A percentile compares a stretch with the other conserved stretches of the same genome.
Evolutionary conservation across 1,140 invertebrate genomes (phyloP).

Genomic region (Aphidius gifuensis): DNA sequence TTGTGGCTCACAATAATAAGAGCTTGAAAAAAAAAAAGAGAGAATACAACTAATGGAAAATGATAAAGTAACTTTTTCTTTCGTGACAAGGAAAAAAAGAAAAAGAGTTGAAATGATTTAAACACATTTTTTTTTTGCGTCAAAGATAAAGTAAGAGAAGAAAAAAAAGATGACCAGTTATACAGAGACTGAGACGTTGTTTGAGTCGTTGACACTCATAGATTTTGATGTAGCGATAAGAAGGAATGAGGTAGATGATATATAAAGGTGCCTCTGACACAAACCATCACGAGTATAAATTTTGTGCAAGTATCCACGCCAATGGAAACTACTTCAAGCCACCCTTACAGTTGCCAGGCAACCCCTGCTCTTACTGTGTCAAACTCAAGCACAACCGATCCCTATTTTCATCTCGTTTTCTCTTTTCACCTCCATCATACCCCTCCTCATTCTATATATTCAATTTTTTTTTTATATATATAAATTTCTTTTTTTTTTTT

Average conservation of each 20-base stretch:
- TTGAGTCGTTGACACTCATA: constrained; percentile 37
- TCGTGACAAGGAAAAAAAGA: too few species aligned
- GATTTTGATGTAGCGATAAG: background rate
- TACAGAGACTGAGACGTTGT: constrained; percentile 17
- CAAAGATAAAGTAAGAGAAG: background rate
- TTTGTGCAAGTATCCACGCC: constrained; percentile 45
- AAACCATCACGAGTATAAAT: constrained; percentile 38
- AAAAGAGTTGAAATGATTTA: too few species aligned
- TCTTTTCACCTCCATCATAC: constrained; percentile 23
- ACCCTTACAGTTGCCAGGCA: constrained; percentile 49
- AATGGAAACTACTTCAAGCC: constrained; percentile 38
- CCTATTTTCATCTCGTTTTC: constrained; percentile 25
- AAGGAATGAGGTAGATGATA: background rate
- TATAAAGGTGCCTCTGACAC: constrained; percentile 13
- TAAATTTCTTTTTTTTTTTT: background rate
- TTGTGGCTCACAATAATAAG: too few species aligned
- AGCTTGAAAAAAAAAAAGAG: too few species aligned
- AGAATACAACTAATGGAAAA: background rate
- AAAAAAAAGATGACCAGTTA: constrained; percentile 19
- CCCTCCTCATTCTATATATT: background rate
- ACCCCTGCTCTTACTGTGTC: constrained; percentile 51
- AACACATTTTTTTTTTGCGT: too few species aligned
- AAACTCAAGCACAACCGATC: constrained; percentile 42
- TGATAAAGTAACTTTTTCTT: background rate
- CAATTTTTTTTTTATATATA: constrained; percentile 4